A percentile compares a stretch with the other conserved stretches of the same genome.
Conservation (phyloP, 2,888 invertebrate genomes). For the Lasioglossum pauxillum region DNA sequence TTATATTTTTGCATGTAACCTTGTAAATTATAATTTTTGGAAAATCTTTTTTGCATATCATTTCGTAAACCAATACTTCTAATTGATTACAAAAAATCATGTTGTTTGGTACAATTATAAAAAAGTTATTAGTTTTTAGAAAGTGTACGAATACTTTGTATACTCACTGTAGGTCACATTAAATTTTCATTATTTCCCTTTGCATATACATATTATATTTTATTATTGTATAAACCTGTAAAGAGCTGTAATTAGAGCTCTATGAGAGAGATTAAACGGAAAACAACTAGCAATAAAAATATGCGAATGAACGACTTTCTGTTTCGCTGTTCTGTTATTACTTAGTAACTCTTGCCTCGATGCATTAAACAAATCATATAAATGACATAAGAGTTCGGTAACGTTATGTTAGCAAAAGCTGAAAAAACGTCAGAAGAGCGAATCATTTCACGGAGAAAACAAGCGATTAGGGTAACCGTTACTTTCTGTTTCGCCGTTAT, state of each 20-base stretch:
- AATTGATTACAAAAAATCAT: too few species aligned
- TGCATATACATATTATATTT: neutral
- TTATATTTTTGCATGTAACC: too few species aligned
- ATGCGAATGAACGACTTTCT: neutral
- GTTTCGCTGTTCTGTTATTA: neutral
- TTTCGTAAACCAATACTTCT: too few species aligned
- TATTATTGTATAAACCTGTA: neutral
- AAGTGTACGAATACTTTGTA: too few species aligned
- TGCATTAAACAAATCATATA: neutral
- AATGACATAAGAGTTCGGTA: neutral
- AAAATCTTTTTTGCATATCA: too few species aligned
- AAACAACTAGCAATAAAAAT: neutral
- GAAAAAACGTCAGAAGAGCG: neutral
- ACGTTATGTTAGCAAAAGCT: neutral
- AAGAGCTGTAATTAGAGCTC: neutral
- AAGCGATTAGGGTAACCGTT: constrained; percentile 12
- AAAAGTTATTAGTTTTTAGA: too few species aligned
- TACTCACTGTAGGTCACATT: too few species aligned
- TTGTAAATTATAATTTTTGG: too few species aligned
- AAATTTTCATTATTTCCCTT: neutral
- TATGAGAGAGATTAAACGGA: neutral
- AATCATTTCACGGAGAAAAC: neutral
- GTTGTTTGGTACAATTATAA: too few species aligned
- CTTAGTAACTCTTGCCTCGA: neutral
- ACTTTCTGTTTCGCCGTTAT: constrained; percentile 1